phyloP scores from a whole-genome alignment of 2,888 invertebrate species.

The Epirrhoe tristata region DNA sequence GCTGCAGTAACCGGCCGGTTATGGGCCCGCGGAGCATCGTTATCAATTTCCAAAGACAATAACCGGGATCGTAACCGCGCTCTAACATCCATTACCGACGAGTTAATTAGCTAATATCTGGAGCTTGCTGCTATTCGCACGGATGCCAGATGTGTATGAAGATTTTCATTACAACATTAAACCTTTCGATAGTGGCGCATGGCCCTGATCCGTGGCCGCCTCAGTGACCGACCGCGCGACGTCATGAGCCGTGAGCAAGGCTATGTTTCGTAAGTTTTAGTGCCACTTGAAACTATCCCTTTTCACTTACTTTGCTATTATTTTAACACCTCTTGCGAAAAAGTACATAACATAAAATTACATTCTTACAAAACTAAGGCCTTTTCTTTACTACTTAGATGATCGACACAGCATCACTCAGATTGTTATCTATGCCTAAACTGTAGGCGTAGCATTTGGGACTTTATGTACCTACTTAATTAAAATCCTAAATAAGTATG shows the following conservation, averaged over 20 bases:
- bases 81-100: not conserved
- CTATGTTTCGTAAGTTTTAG: not conserved
- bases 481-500: not conserved
- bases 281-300: no score
- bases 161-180: not conserved
- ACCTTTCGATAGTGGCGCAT: not conserved
- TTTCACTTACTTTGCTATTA: no score
- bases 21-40: not conserved
- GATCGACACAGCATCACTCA: no score
- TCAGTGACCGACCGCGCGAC: not conserved
- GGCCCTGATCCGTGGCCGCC: not conserved
- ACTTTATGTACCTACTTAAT: not conserved
- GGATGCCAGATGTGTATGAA: not conserved
- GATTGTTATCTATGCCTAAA: no score
- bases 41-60: not conserved
- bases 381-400: no score
- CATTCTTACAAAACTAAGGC: no score
- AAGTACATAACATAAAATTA: no score
- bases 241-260: not conserved
- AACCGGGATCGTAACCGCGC: not conserved
- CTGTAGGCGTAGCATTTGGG: no score
- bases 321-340: no score
- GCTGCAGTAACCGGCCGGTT: no score
- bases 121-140: not conserved
- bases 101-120: conserved; percentile 3